phyloP scores from a whole-genome alignment of 2,797 vertebrate genomes.

The Labroides dimidiatus region DNA sequence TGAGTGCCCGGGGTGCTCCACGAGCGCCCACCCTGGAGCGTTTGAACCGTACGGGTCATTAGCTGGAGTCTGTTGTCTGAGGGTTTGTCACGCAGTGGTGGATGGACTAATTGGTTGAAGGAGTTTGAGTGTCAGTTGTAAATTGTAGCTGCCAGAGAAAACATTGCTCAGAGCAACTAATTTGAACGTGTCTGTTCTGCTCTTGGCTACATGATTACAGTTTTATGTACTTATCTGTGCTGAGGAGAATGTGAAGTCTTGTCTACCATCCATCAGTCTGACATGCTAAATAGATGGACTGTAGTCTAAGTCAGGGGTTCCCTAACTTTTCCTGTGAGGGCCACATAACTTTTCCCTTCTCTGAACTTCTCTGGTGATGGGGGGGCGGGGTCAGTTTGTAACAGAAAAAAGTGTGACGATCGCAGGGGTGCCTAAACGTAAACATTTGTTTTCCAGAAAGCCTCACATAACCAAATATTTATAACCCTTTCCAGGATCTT shows the following conservation, averaged over 20 bases:
- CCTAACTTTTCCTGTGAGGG: no score
- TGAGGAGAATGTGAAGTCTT: not conserved
- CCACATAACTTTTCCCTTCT: no score
- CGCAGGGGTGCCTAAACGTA: no score
- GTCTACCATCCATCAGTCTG: not conserved
- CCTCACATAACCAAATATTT: no score
- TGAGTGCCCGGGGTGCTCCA: conserved; percentile 23
- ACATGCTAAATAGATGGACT: not conserved
- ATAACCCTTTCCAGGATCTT: no score
- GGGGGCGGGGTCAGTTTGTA: no score
- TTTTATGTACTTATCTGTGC: conserved; percentile 12
- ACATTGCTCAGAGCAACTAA: conserved; percentile 10
- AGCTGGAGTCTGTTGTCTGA: conserved; percentile 34
- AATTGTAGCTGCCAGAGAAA: conserved; percentile 49
- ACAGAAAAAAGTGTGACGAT: no score
- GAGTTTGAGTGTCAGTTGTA: conserved; percentile 54
- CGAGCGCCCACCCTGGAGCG: conserved; percentile 28
- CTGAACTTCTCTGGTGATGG: no score
- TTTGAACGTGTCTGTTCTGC: conserved; percentile 4
- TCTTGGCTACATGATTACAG: conserved; percentile 13
- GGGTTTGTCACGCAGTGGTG: conserved; percentile 39
- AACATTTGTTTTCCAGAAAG: no score
- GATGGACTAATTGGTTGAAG: conserved; percentile 64
- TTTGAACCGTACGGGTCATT: conserved; percentile 52
- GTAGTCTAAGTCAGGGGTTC: no score